Conservation (phyloP, 2,797 vertebrate genomes). For the Selene dorsalis region DNA sequence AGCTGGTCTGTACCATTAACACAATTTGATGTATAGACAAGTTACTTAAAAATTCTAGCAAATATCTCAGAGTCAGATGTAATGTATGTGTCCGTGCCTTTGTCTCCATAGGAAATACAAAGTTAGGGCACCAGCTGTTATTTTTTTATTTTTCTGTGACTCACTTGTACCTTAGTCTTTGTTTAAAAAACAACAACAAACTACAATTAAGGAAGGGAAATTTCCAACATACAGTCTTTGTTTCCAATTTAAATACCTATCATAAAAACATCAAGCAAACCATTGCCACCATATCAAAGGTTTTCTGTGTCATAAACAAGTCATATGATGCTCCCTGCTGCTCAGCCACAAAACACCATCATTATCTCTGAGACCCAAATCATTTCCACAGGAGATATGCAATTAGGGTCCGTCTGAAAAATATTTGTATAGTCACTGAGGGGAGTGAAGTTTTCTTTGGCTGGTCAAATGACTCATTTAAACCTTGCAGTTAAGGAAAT, state of each 20-base stretch:
- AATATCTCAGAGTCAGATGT: constrained; percentile 4
- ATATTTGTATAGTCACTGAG: constrained; percentile 2
- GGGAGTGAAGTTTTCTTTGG: not conserved
- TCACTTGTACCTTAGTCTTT: constrained; percentile 6
- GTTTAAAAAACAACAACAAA: not conserved
- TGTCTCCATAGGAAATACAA: not conserved
- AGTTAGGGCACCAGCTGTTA: not conserved
- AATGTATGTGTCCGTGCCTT: not conserved
- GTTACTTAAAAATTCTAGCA: constrained; percentile 5
- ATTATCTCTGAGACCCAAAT: constrained; percentile 42
- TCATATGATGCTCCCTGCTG: constrained; percentile 30
- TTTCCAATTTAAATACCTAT: constrained; percentile 29
- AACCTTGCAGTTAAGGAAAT: not conserved
- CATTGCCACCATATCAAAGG: constrained; percentile 55
- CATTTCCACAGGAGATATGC: constrained; percentile 32
- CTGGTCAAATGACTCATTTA: not conserved
- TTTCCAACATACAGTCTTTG: constrained; percentile 26
- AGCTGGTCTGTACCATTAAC: constrained; percentile 15
- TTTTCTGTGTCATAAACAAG: constrained; percentile 46
- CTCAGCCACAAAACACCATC: constrained; percentile 34
- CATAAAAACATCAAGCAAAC: constrained; percentile 56
- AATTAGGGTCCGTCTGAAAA: constrained; percentile 24
- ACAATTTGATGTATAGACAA: not conserved
- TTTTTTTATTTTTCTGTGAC: constrained; percentile 9
- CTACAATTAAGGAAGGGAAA: not conserved